These are phyloP conservation scores for Pecten maximus DNA, from an alignment of 2,888 invertebrate species.

Conservation along the genomic window DNA sequence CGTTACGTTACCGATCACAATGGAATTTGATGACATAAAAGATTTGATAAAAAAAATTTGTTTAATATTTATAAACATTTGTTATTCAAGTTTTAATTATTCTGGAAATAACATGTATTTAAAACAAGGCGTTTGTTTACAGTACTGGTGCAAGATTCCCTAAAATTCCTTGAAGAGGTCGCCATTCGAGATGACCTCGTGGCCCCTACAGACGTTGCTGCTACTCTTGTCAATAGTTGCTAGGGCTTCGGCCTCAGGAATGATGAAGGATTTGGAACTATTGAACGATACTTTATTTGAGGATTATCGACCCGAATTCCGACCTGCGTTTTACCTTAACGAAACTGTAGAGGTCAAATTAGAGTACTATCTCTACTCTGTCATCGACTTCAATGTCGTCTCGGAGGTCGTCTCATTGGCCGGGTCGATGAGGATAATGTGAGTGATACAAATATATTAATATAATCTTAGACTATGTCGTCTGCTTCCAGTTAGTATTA, in stretches of 20 bases:
- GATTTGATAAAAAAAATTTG: no score
- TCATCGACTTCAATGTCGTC: conserved; percentile 25
- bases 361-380: background rate
- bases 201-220: background rate
- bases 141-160: no score
- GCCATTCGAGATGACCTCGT: background rate
- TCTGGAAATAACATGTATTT: no score
- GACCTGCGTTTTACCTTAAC: background rate
- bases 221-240: background rate
- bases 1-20: no score
- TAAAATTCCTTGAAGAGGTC: background rate
- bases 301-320: background rate
- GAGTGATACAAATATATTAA: background rate
- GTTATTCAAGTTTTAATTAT: no score
- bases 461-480: no score
- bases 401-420: background rate
- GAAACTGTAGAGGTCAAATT: background rate
- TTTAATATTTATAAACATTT: no score
- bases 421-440: background rate
- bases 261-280: background rate
- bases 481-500: no score
- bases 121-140: no score
- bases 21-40: no score
- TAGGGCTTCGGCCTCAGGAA: background rate
- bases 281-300: background rate